Percentiles rank a stretch among this genome's conserved stretches.
phyloP scores from a whole-genome alignment of 1,140 invertebrate genomes.

The Musca domestica region DNA sequence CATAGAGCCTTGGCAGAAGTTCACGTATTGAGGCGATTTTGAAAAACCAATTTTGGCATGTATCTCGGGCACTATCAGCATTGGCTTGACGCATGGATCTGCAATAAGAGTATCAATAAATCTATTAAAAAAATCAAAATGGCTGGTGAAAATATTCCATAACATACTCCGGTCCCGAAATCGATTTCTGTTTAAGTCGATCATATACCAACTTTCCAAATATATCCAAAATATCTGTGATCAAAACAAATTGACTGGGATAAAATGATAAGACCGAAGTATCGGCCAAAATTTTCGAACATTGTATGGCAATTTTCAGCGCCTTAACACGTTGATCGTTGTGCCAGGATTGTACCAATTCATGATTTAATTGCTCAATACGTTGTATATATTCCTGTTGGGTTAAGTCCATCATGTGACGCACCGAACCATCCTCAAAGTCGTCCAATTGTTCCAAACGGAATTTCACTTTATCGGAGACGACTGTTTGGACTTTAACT shows the following conservation, averaged over 20 bases:
- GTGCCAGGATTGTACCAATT: constrained; percentile 87
- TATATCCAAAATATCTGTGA: constrained; percentile 93
- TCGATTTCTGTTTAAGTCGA: constrained; percentile 77
- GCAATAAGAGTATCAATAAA: background rate
- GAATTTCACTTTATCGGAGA: constrained; percentile 88
- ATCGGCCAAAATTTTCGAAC: constrained; percentile 88
- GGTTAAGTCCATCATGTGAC: constrained; percentile 84
- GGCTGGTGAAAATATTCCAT: background rate
- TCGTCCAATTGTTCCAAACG: constrained; percentile 92
- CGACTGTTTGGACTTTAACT: constrained; percentile 73
- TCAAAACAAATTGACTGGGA: constrained; percentile 95
- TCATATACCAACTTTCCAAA: constrained; percentile 93
- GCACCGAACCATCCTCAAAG: constrained; percentile 85
- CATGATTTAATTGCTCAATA: constrained; percentile 87
- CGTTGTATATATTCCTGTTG: constrained; percentile 88
- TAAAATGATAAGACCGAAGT: constrained; percentile 90
- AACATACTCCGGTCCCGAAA: constrained; percentile 57
- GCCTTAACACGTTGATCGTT: constrained; percentile 92
- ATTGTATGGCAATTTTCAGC: constrained; percentile 95
- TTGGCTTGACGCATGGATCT: constrained; percentile 23
- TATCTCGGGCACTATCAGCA: constrained; percentile 89
- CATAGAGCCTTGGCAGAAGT: constrained; percentile 88
- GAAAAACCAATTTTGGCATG: constrained; percentile 97
- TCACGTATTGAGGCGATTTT: constrained; percentile 98
- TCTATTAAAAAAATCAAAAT: background rate